A percentile compares a stretch with the other conserved stretches of the same genome.
phyloP scores from a whole-genome alignment of 2,797 vertebrate genomes.

The Sandelia bainsii region DNA sequence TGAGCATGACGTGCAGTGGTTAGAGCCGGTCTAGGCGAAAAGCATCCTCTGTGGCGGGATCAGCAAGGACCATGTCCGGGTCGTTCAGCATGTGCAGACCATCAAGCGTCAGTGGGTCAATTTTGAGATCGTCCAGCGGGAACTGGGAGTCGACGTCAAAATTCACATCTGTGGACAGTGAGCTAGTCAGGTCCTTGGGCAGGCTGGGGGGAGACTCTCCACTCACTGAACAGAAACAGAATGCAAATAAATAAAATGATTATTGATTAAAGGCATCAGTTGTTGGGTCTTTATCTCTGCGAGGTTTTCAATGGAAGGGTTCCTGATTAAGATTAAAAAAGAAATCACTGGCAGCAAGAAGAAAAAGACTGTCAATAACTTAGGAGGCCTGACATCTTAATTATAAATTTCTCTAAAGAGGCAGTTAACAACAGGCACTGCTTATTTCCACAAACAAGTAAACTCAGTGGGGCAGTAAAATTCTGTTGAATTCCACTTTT shows the following conservation, averaged over 20 bases:
- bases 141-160: slow-evolving; percentile 96
- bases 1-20: slow-evolving; percentile 38
- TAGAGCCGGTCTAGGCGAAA: slow-evolving; percentile 98
- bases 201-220: slow-evolving; percentile 94
- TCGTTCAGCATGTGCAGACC: slow-evolving; percentile 98
- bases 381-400: slow-evolving; percentile 43
- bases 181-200: slow-evolving; percentile 93
- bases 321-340: slow-evolving; percentile 12
- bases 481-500: not conserved
- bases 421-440: slow-evolving; percentile 14
- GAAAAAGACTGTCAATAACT: slow-evolving; percentile 17
- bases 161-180: slow-evolving; percentile 91
- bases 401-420: slow-evolving; percentile 37
- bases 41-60: slow-evolving; percentile 96
- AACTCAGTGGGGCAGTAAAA: not conserved
- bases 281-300: not conserved
- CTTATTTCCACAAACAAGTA: slow-evolving; percentile 21
- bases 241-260: not conserved
- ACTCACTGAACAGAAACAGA: slow-evolving; percentile 85
- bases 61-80: slow-evolving; percentile 96
- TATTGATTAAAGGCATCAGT: not conserved
- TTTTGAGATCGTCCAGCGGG: slow-evolving; percentile 97
- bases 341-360: slow-evolving; percentile 15
- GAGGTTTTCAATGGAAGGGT: not conserved
- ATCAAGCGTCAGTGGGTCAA: slow-evolving; percentile 96